A percentile compares a stretch with the other conserved stretches of the same genome.
These are phyloP conservation scores for Dynastes tityus DNA, from an alignment of 2,888 invertebrate species.

Conservation along the genomic window DNA sequence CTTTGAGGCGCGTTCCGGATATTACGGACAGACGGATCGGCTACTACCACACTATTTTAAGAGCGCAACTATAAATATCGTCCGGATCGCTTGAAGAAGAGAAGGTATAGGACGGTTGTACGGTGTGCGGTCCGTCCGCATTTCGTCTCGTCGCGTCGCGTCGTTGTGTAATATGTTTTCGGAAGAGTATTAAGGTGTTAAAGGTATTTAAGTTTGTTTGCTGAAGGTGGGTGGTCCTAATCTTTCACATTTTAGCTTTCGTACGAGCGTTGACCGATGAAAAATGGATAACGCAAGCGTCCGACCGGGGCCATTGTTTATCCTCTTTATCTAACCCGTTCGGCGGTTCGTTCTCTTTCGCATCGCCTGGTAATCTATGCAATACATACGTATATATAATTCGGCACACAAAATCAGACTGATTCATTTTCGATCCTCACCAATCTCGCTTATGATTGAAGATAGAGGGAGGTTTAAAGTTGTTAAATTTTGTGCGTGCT, in stretches of 20 bases:
- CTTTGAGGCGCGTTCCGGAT: constrained; percentile 35
- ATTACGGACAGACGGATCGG: constrained; percentile 41
- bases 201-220: constrained; percentile 54
- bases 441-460: too few relatives aligned
- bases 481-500: too few relatives aligned
- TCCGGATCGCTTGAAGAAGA: constrained; percentile 9
- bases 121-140: constrained; percentile 46
- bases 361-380: not conserved
- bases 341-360: constrained; percentile 1
- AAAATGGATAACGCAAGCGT: constrained; percentile 38
- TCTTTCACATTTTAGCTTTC: constrained; percentile 51
- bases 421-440: too few relatives aligned
- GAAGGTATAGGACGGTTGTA: too few relatives aligned
- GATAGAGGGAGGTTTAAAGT: too few relatives aligned
- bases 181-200: constrained; percentile 53
- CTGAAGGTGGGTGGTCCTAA: constrained; percentile 53
- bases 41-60: constrained; percentile 36
- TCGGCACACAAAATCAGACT: constrained; percentile 31
- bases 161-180: constrained; percentile 52
- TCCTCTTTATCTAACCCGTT: constrained; percentile 13
- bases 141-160: constrained; percentile 20
- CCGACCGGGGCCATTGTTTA: constrained; percentile 35
- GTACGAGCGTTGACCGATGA: constrained; percentile 47
- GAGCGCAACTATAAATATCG: constrained; percentile 48
- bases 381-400: constrained; percentile 15